Base-by-base conservation (phyloP, 1,140 invertebrate genomes). In the Hylaeus anthracinus region DNA sequence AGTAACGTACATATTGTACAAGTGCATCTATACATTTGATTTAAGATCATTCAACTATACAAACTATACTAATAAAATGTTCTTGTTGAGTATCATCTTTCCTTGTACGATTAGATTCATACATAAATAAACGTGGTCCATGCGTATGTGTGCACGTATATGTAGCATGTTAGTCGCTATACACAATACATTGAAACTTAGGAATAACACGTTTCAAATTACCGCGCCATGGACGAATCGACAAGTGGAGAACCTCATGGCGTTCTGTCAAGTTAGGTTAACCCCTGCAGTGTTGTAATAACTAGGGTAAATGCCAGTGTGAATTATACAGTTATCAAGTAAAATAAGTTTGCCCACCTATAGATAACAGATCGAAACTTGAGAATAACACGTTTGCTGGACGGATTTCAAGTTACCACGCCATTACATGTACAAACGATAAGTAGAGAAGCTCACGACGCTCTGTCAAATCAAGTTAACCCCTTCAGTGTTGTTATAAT, bases 261-360 rank as follows among this genome's bases (percentile, higher is more conserved):
- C 14, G 58, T 82, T 56, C 14, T 43, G 71, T 84, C 69, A 69
- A 61, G 71, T 77, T 78, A 79, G 53, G 39, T 69, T 75, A 80
- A 75, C 26, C 63, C 67, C 51, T 3, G 12, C 45, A 12, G 64
- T 51, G 56, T 51, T 63, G 63, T 41, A 65, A 69, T 78, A 76
- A 73, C 63, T n/a, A 2, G n/a, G 12, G 26, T 5, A 78, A 85
- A 79, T 75, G 66, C 71, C 14, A 5, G 14, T 66, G 60, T 74
- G 64, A 82, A 65, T 79, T 70, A 55, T 5, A 37, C 26, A 65
- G 63, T 51, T 70, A 77, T n/a, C 53, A 6, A 26, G 37, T 67
- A 83, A 84, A 79, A 92, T 92, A 91, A 89, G 39, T 87, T 85
- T 94, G 66, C 95, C 96, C 26, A 26, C 26, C 1, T 26, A 15